These are phyloP conservation scores for Ophion obscuratus DNA, from an alignment of 2,888 invertebrate genomes.

Conservation along the genomic window DNA sequence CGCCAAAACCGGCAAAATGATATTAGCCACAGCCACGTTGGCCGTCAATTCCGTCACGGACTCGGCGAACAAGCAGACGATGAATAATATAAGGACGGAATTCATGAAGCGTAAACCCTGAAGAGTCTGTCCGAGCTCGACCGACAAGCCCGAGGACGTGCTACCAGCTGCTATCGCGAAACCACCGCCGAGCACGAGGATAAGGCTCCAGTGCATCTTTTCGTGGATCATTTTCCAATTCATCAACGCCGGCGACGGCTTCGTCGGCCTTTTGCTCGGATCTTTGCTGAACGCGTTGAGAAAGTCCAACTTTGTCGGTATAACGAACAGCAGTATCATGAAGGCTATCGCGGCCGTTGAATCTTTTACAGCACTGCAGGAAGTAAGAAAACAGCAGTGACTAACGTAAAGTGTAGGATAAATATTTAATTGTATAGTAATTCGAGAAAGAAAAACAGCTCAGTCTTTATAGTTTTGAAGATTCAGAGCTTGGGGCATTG, in stretches of 20 bases:
- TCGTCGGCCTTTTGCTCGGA: conserved; percentile 86
- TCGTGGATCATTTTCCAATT: conserved; percentile 94
- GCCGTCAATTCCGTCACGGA: conserved; percentile 95
- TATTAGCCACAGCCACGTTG: conserved; percentile 95
- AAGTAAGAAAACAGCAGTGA: conserved; percentile 45
- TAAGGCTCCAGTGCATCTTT: conserved; percentile 95
- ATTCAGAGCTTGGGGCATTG: not conserved
- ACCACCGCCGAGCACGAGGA: conserved; percentile 95
- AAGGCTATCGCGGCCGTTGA: conserved; percentile 94
- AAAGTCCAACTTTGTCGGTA: conserved; percentile 92
- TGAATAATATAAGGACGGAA: conserved; percentile 88
- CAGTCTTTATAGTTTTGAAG: not conserved
- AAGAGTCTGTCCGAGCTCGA: conserved; percentile 90
- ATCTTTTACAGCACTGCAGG: conserved; percentile 89
- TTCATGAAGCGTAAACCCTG: conserved; percentile 88
- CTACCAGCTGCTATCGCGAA: conserved; percentile 96
- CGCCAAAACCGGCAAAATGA: conserved; percentile 93
- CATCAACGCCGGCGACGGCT: conserved; percentile 89
- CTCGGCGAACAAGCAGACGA: conserved; percentile 92
- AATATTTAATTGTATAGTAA: not conserved
- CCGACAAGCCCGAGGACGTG: conserved; percentile 91
- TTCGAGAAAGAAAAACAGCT: not conserved
- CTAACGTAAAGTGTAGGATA: not conserved
- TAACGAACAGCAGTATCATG: conserved; percentile 92
- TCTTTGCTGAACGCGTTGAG: conserved; percentile 88